A percentile compares a stretch with the other conserved stretches of the same genome.
phyloP scores from a whole-genome alignment of 2,113 vertebrate species.

The Tachysurus fulvidraco region DNA sequence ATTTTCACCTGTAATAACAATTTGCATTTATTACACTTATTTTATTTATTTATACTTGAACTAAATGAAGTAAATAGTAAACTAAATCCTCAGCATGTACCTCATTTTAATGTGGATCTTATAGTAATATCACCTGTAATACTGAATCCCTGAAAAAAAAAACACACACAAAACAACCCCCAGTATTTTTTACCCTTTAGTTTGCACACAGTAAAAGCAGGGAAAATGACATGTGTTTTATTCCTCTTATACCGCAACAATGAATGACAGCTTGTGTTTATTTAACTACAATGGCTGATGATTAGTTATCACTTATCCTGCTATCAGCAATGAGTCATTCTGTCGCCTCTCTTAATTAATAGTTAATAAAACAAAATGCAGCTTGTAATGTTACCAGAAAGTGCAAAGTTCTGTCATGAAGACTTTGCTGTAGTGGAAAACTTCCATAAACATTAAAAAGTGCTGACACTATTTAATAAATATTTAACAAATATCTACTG shows the following conservation, averaged over 20 bases:
- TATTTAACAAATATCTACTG: background rate
- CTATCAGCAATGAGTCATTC: background rate
- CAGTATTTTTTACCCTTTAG: background rate
- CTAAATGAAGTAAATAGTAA: background rate
- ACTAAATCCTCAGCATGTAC: background rate
- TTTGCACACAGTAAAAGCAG: background rate
- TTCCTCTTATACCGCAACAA: too few relatives aligned
- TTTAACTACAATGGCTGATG: too few relatives aligned
- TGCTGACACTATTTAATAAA: background rate
- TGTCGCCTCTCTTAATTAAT: too few relatives aligned
- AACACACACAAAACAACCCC: background rate
- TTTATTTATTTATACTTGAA: background rate
- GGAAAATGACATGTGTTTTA: too few relatives aligned
- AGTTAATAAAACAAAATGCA: too few relatives aligned
- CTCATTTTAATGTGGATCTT: background rate
- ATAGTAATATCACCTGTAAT: background rate
- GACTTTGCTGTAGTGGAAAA: too few relatives aligned
- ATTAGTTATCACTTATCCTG: background rate
- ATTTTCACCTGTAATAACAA: background rate
- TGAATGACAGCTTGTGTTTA: too few relatives aligned
- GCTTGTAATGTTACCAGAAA: too few relatives aligned
- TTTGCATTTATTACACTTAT: background rate
- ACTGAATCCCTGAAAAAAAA: background rate
- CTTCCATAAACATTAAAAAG: background rate
- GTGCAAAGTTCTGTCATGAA: too few relatives aligned